Percentiles rank a stretch among this genome's conserved stretches.
These are phyloP conservation scores for Vireo altiloquus DNA, from an alignment of 2,113 vertebrate species.

Conservation along the genomic window DNA sequence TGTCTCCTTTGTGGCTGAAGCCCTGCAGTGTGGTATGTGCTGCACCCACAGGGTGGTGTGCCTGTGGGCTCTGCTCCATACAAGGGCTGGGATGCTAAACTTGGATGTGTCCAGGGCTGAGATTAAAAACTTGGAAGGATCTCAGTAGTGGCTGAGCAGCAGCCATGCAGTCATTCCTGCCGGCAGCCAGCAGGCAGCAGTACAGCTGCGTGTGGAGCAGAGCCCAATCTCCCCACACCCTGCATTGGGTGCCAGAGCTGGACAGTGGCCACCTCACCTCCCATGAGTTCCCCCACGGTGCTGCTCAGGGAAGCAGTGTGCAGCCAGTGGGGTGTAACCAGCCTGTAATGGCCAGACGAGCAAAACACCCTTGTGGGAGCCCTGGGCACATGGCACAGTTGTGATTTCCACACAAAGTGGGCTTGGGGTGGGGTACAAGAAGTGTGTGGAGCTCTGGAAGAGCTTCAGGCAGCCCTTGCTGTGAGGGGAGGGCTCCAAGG, in stretches of 20 bases:
- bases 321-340: neutral
- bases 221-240: neutral
- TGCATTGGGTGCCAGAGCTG: neutral
- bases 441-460: neutral
- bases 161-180: neutral
- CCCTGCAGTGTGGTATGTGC: accelerated
- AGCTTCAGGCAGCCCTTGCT: neutral
- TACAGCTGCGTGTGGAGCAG: neutral
- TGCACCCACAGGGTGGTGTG: accelerated
- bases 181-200: neutral
- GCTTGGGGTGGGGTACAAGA: neutral
- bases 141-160: accelerated
- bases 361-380: neutral
- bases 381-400: accelerated
- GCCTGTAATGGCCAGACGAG: neutral
- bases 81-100: neutral
- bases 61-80: neutral
- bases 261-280: neutral
- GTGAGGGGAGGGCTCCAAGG: neutral
- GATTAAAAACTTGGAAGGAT: neutral
- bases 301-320: neutral
- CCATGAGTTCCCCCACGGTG: accelerated
- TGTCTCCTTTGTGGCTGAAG: neutral
- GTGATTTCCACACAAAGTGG: neutral
- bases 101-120: neutral